These are phyloP conservation scores for Sisyra nigra DNA, from an alignment of 2,888 invertebrate species.

Conservation along the genomic window DNA sequence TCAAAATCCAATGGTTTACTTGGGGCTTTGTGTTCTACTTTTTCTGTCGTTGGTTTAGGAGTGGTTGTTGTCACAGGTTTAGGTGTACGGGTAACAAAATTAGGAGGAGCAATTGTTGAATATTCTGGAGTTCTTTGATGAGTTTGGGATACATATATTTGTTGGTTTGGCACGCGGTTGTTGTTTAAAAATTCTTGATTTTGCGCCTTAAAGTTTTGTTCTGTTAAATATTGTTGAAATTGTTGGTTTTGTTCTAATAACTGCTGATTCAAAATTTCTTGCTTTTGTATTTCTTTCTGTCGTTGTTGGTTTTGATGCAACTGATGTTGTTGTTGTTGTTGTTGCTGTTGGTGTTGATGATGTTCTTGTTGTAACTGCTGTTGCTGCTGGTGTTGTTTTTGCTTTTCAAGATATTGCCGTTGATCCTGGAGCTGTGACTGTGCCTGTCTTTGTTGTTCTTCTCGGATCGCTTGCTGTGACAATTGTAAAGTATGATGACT, in stretches of 20 bases:
- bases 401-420: slow-evolving; percentile 19
- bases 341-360: slow-evolving; percentile 19
- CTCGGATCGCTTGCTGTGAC: slow-evolving; percentile 20
- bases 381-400: slow-evolving; percentile 10
- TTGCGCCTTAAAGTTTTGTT: slow-evolving; percentile 19
- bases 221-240: slow-evolving; percentile 10
- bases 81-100: slow-evolving; percentile 25
- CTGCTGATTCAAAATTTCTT: slow-evolving; percentile 11
- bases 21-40: slow-evolving; percentile 28
- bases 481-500: slow-evolving; percentile 16
- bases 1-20: slow-evolving; percentile 36
- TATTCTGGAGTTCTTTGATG: slow-evolving; percentile 13
- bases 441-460: slow-evolving; percentile 22
- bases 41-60: slow-evolving; percentile 30
- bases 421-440: slow-evolving; percentile 19
- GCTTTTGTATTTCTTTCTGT: slow-evolving; percentile 1
- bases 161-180: slow-evolving; percentile 25
- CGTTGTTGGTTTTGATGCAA: slow-evolving; percentile 13
- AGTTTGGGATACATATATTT: slow-evolving; percentile 7
- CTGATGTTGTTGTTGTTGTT: slow-evolving; percentile 15
- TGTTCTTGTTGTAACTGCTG: slow-evolving; percentile 12
- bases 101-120: slow-evolving; percentile 17
- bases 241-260: slow-evolving; percentile 9
- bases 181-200: slow-evolving; percentile 21
- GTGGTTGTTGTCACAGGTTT: slow-evolving; percentile 31